Conservation (phyloP, 2,797 vertebrate species). For the Epinephelus coioides region DNA sequence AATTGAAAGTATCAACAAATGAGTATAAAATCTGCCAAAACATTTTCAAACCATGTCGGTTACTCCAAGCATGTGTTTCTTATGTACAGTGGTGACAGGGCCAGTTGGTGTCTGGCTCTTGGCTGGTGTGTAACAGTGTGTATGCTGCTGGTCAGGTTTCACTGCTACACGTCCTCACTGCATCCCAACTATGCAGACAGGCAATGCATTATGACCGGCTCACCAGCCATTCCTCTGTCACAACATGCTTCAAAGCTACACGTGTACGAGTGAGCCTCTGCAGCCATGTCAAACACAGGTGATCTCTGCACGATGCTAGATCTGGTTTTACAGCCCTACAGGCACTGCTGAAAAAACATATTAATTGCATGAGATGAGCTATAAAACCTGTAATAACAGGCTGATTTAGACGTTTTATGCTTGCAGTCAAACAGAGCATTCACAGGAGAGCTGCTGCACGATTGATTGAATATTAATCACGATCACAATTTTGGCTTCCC, state of each 20-base stretch:
- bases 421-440: background rate
- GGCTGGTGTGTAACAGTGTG: constrained; percentile 56
- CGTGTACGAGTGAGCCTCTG: constrained; percentile 22
- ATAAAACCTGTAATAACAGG: constrained; percentile 9
- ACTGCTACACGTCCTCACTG: constrained; percentile 64
- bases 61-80: constrained; percentile 47
- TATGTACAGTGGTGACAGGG: constrained; percentile 64
- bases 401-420: background rate
- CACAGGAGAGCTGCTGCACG: background rate
- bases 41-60: constrained; percentile 15
- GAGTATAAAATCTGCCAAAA: constrained; percentile 1
- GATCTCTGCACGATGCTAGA: constrained; percentile 3
- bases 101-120: constrained; percentile 68
- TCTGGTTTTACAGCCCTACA: constrained; percentile 10
- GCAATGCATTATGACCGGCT: constrained; percentile 52
- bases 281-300: constrained; percentile 27
- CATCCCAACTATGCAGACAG: constrained; percentile 61
- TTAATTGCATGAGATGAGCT: constrained; percentile 3
- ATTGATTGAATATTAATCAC: too few species aligned
- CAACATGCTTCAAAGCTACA: constrained; percentile 62
- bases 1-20: constrained; percentile 16
- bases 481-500: too few species aligned
- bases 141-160: constrained; percentile 71
- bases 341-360: background rate
- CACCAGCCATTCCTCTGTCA: constrained; percentile 60